Percentiles rank a stretch among this genome's conserved stretches.
Conservation (phyloP, 2,113 vertebrate species). For the Dasyurus viverrinus region DNA sequence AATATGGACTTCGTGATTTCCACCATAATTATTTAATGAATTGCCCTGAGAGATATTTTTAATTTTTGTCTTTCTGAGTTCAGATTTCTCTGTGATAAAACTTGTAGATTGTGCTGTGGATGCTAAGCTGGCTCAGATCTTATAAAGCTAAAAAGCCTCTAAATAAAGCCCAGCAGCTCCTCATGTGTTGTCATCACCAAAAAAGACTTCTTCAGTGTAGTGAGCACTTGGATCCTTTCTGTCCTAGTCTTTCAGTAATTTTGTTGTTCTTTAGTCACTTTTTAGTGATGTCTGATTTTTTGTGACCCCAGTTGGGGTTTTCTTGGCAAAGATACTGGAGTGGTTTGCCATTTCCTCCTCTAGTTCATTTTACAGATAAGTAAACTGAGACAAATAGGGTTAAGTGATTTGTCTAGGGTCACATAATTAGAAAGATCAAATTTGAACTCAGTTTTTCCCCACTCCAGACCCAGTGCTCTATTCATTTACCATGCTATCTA, state of each 20-base stretch:
- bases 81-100: not conserved
- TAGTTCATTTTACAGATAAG: too few species aligned
- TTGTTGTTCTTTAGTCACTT: not conserved
- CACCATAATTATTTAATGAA: not conserved
- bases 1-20: not conserved
- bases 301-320: too few species aligned
- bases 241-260: not conserved
- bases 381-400: too few species aligned
- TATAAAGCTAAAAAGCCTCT: not conserved
- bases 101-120: too few species aligned
- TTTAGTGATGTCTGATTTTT: too few species aligned
- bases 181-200: not conserved
- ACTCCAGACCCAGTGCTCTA: too few species aligned
- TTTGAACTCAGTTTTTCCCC: too few species aligned
- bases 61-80: not conserved
- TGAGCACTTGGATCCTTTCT: not conserved
- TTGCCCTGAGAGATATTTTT: not conserved
- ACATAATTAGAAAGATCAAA: too few species aligned
- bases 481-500: too few species aligned
- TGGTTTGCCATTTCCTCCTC: too few species aligned
- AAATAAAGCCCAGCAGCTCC: not conserved
- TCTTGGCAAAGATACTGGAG: too few species aligned
- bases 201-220: not conserved
- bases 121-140: not conserved
- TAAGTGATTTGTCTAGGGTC: too few species aligned